Evolutionary conservation across 1,140 invertebrate species (phyloP).

Genomic region (Sipha flava): DNA sequence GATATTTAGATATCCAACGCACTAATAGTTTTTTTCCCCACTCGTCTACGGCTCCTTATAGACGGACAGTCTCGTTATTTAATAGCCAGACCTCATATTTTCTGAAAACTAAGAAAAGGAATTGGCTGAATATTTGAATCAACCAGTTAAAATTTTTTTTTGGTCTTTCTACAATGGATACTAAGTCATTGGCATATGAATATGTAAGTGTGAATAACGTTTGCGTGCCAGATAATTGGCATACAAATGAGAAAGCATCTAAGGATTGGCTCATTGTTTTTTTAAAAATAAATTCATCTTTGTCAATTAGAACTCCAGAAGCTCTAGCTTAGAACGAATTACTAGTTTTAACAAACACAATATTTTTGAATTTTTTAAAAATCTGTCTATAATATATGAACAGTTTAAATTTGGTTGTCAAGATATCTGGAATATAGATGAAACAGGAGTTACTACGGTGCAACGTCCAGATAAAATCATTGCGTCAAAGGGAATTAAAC

Average conservation of each 20-base stretch:
- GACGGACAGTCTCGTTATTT: too few species aligned
- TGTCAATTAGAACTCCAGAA: neutral
- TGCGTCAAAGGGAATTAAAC: conserved; percentile 42
- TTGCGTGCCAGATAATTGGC: neutral
- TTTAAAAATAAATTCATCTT: neutral
- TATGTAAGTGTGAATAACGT: neutral
- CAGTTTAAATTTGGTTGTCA: neutral
- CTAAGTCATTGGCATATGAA: neutral
- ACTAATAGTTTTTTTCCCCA: too few species aligned
- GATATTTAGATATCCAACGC: too few species aligned
- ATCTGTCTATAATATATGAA: neutral
- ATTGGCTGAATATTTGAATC: neutral
- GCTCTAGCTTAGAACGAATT: neutral
- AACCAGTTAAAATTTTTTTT: neutral
- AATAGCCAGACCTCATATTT: too few species aligned
- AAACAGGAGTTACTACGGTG: conserved; percentile 47
- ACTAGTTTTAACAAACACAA: neutral
- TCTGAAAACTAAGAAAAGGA: neutral
- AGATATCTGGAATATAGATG: conserved; percentile 47
- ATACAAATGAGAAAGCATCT: neutral
- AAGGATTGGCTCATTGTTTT: neutral
- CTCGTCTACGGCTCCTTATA: too few species aligned
- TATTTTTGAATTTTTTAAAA: neutral
- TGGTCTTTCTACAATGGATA: neutral
- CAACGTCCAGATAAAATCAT: conserved; percentile 45